Evolutionary conservation across 2,888 invertebrate genomes (phyloP).

Genomic region (Latrodectus elegans): DNA sequence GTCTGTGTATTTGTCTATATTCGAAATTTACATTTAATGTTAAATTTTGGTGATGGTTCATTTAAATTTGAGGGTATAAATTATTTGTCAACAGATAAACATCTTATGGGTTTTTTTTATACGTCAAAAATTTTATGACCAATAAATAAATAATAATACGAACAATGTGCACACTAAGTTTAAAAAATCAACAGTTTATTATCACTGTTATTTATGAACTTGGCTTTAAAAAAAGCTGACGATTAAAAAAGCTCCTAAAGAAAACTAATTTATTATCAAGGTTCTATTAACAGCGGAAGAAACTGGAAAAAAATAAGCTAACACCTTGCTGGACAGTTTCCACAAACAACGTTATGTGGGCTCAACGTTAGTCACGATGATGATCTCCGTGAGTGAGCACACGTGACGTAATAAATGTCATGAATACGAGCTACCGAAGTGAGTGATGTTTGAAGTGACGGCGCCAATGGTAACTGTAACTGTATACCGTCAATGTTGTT

Average conservation of each 20-base stretch:
- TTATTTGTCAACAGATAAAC: too few species aligned
- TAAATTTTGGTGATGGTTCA: too few species aligned
- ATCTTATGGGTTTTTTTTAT: neutral
- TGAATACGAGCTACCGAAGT: neutral
- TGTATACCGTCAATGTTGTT: neutral
- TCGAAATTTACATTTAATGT: too few species aligned
- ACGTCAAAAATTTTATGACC: neutral
- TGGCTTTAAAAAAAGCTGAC: neutral
- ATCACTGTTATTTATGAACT: neutral
- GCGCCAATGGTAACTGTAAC: conserved; percentile 2
- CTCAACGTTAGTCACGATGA: neutral
- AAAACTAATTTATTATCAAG: neutral
- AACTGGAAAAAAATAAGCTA: neutral
- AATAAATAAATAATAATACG: neutral
- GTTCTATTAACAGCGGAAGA: neutral
- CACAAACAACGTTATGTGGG: neutral
- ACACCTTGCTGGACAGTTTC: neutral
- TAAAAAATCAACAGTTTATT: neutral
- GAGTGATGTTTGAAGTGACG: neutral
- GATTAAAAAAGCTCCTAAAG: neutral
- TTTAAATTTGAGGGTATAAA: too few species aligned
- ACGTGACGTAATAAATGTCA: conserved; percentile 3
- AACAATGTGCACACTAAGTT: neutral
- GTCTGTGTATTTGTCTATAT: too few species aligned
- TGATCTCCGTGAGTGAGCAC: neutral